These are phyloP conservation scores for Darevskia nairensis DNA, from an alignment of 2,797 vertebrate genomes.

Conservation along the genomic window DNA sequence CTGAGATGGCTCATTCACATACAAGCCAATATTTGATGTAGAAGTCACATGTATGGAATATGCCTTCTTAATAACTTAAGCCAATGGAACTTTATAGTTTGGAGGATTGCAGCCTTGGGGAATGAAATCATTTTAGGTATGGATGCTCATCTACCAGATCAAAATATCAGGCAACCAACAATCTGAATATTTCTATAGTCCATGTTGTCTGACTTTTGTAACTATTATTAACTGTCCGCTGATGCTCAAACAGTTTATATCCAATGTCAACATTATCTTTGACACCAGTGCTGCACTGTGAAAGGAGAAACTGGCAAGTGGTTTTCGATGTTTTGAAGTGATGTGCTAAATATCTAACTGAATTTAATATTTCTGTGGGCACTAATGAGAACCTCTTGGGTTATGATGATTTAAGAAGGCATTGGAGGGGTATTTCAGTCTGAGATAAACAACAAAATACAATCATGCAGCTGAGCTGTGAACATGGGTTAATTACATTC, in stretches of 20 bases:
- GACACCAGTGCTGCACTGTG: background rate
- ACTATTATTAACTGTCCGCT: background rate
- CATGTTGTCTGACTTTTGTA: background rate
- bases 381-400: background rate
- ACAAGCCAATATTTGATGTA: background rate
- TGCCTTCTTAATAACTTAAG: background rate
- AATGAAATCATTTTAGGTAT: background rate
- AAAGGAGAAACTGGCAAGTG: background rate
- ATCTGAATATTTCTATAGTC: too few species aligned
- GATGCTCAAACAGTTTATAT: background rate
- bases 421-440: constrained; percentile 13
- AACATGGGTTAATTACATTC: constrained; percentile 61
- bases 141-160: background rate
- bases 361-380: background rate
- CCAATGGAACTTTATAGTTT: background rate
- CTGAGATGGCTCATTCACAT: background rate
- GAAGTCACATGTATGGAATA: background rate
- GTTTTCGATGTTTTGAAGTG: background rate
- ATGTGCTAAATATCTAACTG: background rate
- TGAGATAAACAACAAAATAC: background rate
- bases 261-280: background rate
- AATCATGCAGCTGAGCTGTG: constrained; percentile 59
- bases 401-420: constrained; percentile 8
- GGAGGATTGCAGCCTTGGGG: background rate
- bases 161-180: background rate